These are phyloP conservation scores for Aramus guarauna DNA, from an alignment of 2,113 vertebrate species.

Conservation along the genomic window DNA sequence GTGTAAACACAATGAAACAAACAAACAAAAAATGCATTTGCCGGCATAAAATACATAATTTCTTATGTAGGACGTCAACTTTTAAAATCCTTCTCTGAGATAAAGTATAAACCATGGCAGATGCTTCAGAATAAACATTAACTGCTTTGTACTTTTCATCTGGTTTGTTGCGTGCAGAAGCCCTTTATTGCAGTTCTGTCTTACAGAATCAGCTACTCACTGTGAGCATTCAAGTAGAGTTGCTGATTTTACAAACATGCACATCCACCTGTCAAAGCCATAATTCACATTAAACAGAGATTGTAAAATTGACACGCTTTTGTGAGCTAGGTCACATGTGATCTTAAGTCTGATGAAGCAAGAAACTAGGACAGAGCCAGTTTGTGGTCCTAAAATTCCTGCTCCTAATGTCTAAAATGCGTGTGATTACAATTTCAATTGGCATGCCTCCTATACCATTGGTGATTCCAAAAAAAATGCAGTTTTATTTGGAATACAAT, in stretches of 20 bases:
- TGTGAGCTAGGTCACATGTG: background rate
- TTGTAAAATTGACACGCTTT: background rate
- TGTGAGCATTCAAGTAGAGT: background rate
- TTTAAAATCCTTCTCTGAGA: background rate
- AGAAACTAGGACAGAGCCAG: background rate
- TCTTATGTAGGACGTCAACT: background rate
- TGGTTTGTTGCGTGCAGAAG: background rate
- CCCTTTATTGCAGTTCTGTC: background rate
- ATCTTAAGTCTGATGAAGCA: background rate
- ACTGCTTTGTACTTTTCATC: background rate
- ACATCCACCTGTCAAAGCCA: background rate
- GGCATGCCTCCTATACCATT: background rate
- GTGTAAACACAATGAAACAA: background rate
- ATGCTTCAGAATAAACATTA: background rate
- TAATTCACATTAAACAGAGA: background rate
- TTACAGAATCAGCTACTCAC: background rate
- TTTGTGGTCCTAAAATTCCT: background rate
- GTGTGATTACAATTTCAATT: background rate
- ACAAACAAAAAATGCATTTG: background rate
- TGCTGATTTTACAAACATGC: slow-evolving; percentile 17
- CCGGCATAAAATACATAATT: background rate
- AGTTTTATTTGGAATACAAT: background rate
- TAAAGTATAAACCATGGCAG: background rate
- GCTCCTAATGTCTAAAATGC: background rate
- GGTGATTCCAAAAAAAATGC: background rate